A percentile compares a stretch with the other conserved stretches of the same genome.
Evolutionary conservation across 2,797 vertebrate species (phyloP).

Genomic region (Poeciliopsis gracilis): DNA sequence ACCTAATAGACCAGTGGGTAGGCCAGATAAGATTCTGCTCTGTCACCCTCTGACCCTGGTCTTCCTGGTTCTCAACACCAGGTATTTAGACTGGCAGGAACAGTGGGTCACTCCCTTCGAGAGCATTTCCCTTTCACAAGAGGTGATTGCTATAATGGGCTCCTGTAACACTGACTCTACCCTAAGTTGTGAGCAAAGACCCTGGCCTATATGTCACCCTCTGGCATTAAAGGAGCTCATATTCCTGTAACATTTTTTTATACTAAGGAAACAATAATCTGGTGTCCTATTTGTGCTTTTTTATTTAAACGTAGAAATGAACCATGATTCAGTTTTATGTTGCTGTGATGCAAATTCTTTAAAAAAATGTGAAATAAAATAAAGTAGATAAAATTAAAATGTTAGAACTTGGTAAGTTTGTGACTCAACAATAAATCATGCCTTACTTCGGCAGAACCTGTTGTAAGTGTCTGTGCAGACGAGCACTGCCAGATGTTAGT

Average conservation of each 20-base stretch:
- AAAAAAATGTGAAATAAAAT: neutral
- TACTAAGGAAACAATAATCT: neutral
- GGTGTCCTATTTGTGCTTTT: neutral
- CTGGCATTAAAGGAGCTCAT: neutral
- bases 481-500: conserved; percentile 73
- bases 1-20: conserved; percentile 60
- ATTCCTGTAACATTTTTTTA: neutral
- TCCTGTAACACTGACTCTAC: conserved; percentile 28
- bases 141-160: conserved; percentile 67
- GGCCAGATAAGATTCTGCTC: conserved; percentile 74
- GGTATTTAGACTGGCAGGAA: conserved; percentile 78
- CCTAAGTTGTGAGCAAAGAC: conserved; percentile 22
- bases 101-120: conserved; percentile 68
- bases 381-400: neutral
- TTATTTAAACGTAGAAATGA: neutral
- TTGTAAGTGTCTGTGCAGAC: conserved; percentile 64
- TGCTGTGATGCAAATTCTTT: neutral
- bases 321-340: neutral
- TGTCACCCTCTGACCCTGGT: conserved; percentile 66
- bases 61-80: conserved; percentile 79
- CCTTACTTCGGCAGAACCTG: conserved; percentile 53
- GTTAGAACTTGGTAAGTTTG: conserved; percentile 4
- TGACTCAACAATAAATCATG: conserved; percentile 32
- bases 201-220: neutral
- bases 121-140: conserved; percentile 72